phyloP scores from a whole-genome alignment of 2,113 vertebrate species.

The Entelurus aequoreus region DNA sequence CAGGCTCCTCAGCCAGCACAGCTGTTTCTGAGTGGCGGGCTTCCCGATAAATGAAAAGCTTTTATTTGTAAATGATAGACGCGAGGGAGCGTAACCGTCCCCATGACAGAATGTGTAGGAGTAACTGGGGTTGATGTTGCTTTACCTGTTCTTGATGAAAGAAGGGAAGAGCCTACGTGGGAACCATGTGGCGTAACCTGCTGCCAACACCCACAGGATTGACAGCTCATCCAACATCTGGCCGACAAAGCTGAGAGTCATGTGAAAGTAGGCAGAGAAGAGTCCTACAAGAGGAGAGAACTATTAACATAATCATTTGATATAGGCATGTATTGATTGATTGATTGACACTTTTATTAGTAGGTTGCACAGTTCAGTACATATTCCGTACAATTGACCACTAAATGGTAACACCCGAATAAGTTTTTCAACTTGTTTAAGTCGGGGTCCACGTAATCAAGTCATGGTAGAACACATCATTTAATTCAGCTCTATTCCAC shows the following conservation, averaged over 20 bases:
- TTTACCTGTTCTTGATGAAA: slow-evolving; percentile 82
- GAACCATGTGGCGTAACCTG: slow-evolving; percentile 83
- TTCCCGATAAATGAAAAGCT: slow-evolving; percentile 23
- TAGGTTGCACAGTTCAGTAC: too few relatives aligned
- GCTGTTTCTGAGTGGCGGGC: slow-evolving; percentile 29
- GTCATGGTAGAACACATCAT: too few relatives aligned
- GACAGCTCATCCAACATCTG: slow-evolving; percentile 92
- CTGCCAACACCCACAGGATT: slow-evolving; percentile 86
- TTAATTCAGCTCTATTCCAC: too few relatives aligned
- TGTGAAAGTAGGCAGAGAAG: slow-evolving; percentile 91
- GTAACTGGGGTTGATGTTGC: too few relatives aligned
- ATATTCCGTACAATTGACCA: too few relatives aligned
- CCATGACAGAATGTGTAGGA: not conserved
- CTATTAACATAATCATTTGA: not conserved
- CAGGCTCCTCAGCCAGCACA: slow-evolving; percentile 3
- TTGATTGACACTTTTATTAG: too few relatives aligned
- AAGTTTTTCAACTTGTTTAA: too few relatives aligned
- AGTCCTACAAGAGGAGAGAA: slow-evolving; percentile 65
- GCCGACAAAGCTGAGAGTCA: slow-evolving; percentile 91
- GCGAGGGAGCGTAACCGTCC: not conserved
- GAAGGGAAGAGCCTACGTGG: slow-evolving; percentile 79
- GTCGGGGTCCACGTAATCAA: too few relatives aligned
- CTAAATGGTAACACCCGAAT: too few relatives aligned
- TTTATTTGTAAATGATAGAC: slow-evolving; percentile 13
- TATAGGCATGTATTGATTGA: too few relatives aligned